Evolutionary conservation across 1,140 invertebrate species (phyloP), one percentile per base, ranked within the genome.

Genomic region (Megalonaias nervosa): DNA sequence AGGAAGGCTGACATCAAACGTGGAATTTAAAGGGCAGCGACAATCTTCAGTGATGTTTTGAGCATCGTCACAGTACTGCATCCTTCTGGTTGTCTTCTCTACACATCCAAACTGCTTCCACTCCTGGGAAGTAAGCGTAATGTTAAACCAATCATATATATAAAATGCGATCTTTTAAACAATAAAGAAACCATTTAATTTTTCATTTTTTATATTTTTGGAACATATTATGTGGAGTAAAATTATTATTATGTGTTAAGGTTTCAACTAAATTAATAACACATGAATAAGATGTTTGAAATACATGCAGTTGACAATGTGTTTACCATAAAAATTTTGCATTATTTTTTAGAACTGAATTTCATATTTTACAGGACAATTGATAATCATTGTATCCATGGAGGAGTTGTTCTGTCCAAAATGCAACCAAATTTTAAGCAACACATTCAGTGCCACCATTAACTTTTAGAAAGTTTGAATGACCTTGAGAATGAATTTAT

Each of bases 21-120:
- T 57, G 69, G 69, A 1, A 58, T 56, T 19, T 21, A 48, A 71
- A 48, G 58, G 69, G 57, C 69, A 71, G n/a, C 23, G 21, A 31
- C 48, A 48, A 19, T 57, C 21, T 23, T 23, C n/a, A n/a, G 55
- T 57, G 0, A 58, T 19, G 55, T 48, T 71, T 19, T 17, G 16
- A 58, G 55, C 58, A 21, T 11, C 9, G 15, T 48, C 56, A 31
- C 69, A 71, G 19, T 26, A 17, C 58, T 71, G 17, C 23, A 71
- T 11, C n/a, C 23, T 21, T 57, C 21, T 11, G 19, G 3, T 12
- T 38, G 68, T 70, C 56, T 70, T 55, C 16, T 70, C 68, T 13
- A 58, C 57, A 56, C 68, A 70, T n/a, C 68, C 68, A 31, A 31
- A 31, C 26, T 31, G 26, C 26, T 31, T 31, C 26, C 26, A 31